Evolutionary conservation across 2,797 vertebrate species (phyloP).

Genomic region (Cryptoblepharus egeriae): DNA sequence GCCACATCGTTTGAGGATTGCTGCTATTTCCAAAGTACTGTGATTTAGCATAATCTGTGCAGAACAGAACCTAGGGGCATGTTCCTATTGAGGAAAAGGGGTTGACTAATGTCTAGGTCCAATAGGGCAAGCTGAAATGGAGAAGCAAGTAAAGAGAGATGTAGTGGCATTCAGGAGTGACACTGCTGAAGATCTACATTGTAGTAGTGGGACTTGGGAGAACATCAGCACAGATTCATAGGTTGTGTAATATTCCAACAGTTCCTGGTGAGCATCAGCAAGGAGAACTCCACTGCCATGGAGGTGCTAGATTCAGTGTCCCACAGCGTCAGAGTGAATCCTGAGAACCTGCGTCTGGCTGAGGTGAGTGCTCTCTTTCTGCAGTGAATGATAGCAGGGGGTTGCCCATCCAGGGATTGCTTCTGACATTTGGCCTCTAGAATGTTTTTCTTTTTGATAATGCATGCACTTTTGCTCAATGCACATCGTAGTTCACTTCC

Average conservation of each 20-base stretch:
- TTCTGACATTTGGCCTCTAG: too few relatives aligned
- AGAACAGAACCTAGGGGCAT: neutral
- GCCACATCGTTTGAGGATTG: too few relatives aligned
- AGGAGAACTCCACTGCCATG: constrained; percentile 92
- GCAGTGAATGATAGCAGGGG: too few relatives aligned
- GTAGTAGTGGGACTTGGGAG: neutral
- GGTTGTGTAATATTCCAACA: constrained; percentile 60
- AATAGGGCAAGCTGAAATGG: neutral
- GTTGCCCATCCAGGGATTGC: neutral
- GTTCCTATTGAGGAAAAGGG: neutral
- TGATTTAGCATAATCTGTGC: neutral
- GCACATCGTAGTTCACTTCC: neutral
- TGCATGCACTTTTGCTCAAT: neutral
- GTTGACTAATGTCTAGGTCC: too few relatives aligned
- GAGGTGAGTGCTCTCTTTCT: constrained; percentile 81
- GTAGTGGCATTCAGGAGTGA: neutral
- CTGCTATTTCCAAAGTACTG: neutral
- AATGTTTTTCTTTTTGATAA: neutral
- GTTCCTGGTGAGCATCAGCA: constrained; percentile 97
- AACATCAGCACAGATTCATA: neutral
- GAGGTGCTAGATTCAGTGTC: constrained; percentile 94
- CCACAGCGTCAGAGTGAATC: constrained; percentile 87
- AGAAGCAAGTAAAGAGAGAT: neutral
- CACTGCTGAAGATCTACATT: neutral
- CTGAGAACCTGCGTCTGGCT: constrained; percentile 90